Base-by-base conservation (phyloP, 1,140 invertebrate species). In the Neuroterus valhalla region DNA sequence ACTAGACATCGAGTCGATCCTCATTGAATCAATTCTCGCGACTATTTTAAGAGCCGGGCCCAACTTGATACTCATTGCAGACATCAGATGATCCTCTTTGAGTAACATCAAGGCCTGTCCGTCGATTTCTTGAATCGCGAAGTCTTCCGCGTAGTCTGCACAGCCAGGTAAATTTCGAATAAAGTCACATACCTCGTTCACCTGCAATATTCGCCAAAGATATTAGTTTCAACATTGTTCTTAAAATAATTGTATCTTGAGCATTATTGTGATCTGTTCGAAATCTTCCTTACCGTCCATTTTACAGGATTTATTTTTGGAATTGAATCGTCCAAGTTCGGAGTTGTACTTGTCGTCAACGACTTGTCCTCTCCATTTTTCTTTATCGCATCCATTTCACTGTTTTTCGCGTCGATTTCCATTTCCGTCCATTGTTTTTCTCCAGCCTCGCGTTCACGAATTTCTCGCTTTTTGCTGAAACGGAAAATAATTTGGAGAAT, bases 21-120 rank as follows among this genome's bases (percentile, higher is more conserved):
- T 91, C 91, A 96, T 93, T 2, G 94, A 92, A 83, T 96, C 95
- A 62, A 97, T 96, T 83, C 93, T 94, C 15, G 96, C 95, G 79
- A 97, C 96, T 48, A 99, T 98, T 90, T 99, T 99, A 15, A 99
- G 90, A 0, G 97, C 97, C 0, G 97, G 97, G 1, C 97, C 98
- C 0, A 99, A 91, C 85, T 98, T 98, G 92, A 99, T 98, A 44
- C 94, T 95, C 93, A 99, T 97, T 4, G 96, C 96, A 38, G 95
- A 95, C 91, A 98, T 98, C 11, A 99, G 90, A 90, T 99, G 97
- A 84, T 98, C 97, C 75, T 97, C 97, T 86, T 97, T 97, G n/a
- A 99, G 93, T 55, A 99, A 90, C 91, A 98, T 93, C 21, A 99
- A 88, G 6, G 97, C 97, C 86, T 98, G 96, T 0, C 97, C 97